A percentile compares a stretch with the other conserved stretches of the same genome.
phyloP scores from a whole-genome alignment of 2,888 invertebrate species.

The Lordiphosa fenestrarum region DNA sequence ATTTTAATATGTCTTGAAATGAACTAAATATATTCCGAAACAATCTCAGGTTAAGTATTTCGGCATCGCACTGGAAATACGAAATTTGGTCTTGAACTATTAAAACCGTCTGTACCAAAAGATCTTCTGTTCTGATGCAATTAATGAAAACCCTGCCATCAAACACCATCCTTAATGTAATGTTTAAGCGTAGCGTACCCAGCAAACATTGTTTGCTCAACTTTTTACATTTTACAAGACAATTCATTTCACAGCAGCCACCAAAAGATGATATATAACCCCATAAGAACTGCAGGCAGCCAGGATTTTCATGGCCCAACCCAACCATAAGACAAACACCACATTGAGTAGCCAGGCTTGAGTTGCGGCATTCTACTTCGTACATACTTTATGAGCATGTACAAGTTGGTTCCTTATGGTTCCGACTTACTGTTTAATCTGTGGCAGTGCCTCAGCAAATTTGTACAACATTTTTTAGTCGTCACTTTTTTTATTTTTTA shows the following conservation, averaged over 20 bases:
- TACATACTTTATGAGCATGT: constrained; percentile 32
- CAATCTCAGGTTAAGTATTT: too few relatives aligned
- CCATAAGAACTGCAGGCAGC: constrained; percentile 6
- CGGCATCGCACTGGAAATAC: too few relatives aligned
- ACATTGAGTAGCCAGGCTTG: constrained; percentile 44
- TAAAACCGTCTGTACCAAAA: too few relatives aligned
- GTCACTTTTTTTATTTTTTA: constrained; percentile 23
- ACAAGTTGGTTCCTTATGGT: constrained; percentile 27
- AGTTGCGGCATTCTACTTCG: constrained; percentile 35
- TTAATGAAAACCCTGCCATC: too few relatives aligned
- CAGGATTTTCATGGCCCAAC: too few relatives aligned
- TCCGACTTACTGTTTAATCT: constrained; percentile 45
- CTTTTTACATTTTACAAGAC: constrained; percentile 9
- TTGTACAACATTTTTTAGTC: constrained; percentile 43
- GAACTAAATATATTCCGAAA: too few relatives aligned
- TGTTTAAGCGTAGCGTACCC: constrained; percentile 10
- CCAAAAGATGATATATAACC: constrained; percentile 30
- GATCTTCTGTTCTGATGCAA: too few relatives aligned
- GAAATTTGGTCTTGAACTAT: too few relatives aligned
- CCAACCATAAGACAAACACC: neutral
- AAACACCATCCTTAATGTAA: too few relatives aligned
- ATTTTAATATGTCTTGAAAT: too few relatives aligned
- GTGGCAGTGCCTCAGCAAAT: constrained; percentile 41
- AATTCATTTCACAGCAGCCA: neutral
- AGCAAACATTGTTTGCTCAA: constrained; percentile 9